Conservation (phyloP, 1,140 invertebrate genomes). For the Drosophila azteca region DNA sequence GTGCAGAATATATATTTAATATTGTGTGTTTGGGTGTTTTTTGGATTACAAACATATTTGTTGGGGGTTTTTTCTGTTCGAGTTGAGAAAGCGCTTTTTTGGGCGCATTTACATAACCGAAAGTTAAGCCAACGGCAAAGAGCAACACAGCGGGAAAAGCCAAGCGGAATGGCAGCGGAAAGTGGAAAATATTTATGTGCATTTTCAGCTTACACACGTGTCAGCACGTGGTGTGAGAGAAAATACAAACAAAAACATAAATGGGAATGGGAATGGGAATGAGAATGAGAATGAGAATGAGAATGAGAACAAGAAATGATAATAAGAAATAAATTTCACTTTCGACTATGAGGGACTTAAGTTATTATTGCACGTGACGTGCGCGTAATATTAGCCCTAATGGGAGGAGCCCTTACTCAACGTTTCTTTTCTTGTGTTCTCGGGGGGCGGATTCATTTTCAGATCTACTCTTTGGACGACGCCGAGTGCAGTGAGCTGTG, state of each 20-base stretch:
- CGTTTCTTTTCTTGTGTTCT: slow-evolving; percentile 3
- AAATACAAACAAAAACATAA: slow-evolving; percentile 24
- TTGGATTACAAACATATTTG: no score
- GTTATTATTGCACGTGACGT: slow-evolving; percentile 53
- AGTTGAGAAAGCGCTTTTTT: slow-evolving; percentile 53
- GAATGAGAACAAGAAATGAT: slow-evolving; percentile 7
- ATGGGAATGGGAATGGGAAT: neutral
- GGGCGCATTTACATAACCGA: slow-evolving; percentile 63
- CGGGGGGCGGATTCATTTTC: slow-evolving; percentile 36
- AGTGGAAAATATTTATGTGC: slow-evolving; percentile 17
- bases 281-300: slow-evolving; percentile 5
- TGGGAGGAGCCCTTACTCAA: neutral
- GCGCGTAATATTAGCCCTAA: slow-evolving; percentile 53
- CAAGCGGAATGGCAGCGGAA: slow-evolving; percentile 9
- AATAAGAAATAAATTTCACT: slow-evolving; percentile 24
- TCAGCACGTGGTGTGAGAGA: slow-evolving; percentile 45
- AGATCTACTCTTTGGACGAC: slow-evolving; percentile 94
- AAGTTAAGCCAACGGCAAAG: slow-evolving; percentile 46
- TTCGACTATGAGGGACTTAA: slow-evolving; percentile 40
- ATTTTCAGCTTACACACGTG: slow-evolving; percentile 33
- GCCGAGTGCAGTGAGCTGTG: slow-evolving; percentile 92
- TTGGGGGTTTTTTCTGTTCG: slow-evolving; percentile 4
- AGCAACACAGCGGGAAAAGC: slow-evolving; percentile 1
- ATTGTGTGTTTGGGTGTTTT: neutral
- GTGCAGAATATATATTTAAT: slow-evolving; percentile 26